These are phyloP conservation scores for Aegithalos caudatus DNA, from an alignment of 2,113 vertebrate species.

Conservation along the genomic window DNA sequence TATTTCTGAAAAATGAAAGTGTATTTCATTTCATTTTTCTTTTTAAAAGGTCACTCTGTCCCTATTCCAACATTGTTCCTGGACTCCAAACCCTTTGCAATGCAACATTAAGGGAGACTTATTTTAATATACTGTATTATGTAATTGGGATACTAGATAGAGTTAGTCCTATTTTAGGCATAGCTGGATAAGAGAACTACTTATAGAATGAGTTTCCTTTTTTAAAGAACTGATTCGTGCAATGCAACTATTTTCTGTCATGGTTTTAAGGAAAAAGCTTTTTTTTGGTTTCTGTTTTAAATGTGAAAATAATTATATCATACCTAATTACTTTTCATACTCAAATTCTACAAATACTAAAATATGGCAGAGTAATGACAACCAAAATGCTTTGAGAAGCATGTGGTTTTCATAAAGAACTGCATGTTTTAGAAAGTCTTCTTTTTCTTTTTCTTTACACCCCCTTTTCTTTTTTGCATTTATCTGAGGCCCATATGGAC, in stretches of 20 bases:
- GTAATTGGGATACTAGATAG: constrained; percentile 68
- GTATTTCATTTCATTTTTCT: constrained; percentile 73
- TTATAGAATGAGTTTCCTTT: constrained; percentile 70
- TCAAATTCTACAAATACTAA: constrained; percentile 74
- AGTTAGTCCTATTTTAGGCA: constrained; percentile 71
- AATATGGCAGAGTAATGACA: constrained; percentile 74
- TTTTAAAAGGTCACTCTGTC: constrained; percentile 77
- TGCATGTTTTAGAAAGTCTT: constrained; percentile 72
- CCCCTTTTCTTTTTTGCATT: constrained; percentile 50
- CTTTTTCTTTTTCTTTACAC: constrained; percentile 23
- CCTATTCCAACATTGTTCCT: constrained; percentile 69
- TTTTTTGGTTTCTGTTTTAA: constrained; percentile 16
- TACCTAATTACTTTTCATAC: constrained; percentile 62
- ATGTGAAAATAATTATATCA: constrained; percentile 45
- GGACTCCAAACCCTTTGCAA: constrained; percentile 58
- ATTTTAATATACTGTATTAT: constrained; percentile 64
- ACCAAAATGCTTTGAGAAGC: constrained; percentile 66
- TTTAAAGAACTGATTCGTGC: constrained; percentile 50
- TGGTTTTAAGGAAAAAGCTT: constrained; percentile 32
- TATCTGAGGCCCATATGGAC: constrained; percentile 61
- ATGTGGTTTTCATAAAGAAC: constrained; percentile 79
- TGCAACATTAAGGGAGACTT: constrained; percentile 65
- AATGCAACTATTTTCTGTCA: constrained; percentile 43
- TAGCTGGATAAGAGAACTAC: constrained; percentile 67
- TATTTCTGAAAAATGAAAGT: constrained; percentile 82